Evolutionary conservation across 2,113 vertebrate genomes (phyloP).

Genomic region (Tragelaphus scriptus): DNA sequence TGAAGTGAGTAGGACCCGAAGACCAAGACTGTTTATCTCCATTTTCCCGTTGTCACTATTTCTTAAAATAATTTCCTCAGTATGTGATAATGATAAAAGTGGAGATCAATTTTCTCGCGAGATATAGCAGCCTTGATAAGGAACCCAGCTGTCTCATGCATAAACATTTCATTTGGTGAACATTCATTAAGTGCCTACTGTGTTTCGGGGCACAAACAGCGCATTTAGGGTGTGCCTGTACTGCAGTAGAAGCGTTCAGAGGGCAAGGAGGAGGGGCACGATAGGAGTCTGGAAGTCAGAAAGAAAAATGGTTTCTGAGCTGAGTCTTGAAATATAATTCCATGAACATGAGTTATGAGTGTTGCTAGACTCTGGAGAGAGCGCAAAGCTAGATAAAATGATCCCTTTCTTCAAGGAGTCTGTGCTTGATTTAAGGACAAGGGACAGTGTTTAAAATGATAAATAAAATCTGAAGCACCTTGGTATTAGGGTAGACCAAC

Average conservation of each 20-base stretch:
- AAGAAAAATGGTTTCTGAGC: not conserved
- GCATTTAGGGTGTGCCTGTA: too few relatives aligned
- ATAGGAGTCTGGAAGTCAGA: not conserved
- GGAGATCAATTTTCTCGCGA: not conserved
- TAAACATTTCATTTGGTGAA: not conserved
- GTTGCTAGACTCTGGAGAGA: not conserved
- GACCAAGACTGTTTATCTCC: not conserved
- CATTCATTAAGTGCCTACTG: not conserved
- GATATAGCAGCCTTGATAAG: not conserved
- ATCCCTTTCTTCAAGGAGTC: not conserved
- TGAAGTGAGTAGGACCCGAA: not conserved
- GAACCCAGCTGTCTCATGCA: not conserved
- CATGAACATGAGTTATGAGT: not conserved
- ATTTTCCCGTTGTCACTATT: not conserved
- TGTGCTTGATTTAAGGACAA: not conserved
- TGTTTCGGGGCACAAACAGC: not conserved
- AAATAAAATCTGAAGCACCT: not conserved
- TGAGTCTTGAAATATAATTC: not conserved
- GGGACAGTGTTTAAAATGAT: not conserved
- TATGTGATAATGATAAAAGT: conserved; percentile 7
- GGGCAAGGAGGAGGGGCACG: not conserved
- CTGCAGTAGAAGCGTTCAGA: not conserved
- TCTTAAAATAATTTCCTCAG: not conserved
- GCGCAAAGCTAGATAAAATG: not conserved
- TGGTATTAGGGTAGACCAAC: not conserved